A percentile compares a stretch with the other conserved stretches of the same genome.
Conservation (phyloP, 2,113 vertebrate genomes). For the Manacus vitellinus region DNA sequence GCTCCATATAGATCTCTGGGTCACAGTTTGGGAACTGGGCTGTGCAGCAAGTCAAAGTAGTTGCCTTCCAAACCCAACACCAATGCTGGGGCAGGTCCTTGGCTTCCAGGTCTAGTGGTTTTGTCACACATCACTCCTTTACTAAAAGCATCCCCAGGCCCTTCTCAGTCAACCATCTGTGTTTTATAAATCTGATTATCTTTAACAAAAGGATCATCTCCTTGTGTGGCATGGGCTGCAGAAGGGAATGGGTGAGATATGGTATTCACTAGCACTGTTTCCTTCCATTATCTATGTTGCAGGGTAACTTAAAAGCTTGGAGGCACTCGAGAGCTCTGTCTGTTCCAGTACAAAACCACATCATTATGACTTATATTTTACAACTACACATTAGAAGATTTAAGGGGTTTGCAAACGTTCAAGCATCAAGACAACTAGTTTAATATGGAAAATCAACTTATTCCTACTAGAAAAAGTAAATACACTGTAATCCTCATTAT, state of each 20-base stretch:
- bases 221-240: neutral
- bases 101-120: neutral
- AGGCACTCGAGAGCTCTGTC: neutral
- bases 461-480: neutral
- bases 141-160: neutral
- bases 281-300: neutral
- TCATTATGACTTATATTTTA: neutral
- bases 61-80: neutral
- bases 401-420: neutral
- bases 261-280: neutral
- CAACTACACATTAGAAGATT: neutral
- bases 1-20: neutral
- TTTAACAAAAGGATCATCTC: neutral
- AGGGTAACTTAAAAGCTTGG: neutral
- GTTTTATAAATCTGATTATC: neutral
- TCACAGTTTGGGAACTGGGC: fast-evolving
- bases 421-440: neutral
- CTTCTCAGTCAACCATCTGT: neutral
- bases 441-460: neutral
- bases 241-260: neutral
- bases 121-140: neutral
- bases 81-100: neutral
- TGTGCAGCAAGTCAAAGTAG: neutral
- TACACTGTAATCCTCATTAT: neutral
- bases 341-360: neutral